phyloP scores from a whole-genome alignment of 2,797 vertebrate species.

The Gambusia yucatana region DNA sequence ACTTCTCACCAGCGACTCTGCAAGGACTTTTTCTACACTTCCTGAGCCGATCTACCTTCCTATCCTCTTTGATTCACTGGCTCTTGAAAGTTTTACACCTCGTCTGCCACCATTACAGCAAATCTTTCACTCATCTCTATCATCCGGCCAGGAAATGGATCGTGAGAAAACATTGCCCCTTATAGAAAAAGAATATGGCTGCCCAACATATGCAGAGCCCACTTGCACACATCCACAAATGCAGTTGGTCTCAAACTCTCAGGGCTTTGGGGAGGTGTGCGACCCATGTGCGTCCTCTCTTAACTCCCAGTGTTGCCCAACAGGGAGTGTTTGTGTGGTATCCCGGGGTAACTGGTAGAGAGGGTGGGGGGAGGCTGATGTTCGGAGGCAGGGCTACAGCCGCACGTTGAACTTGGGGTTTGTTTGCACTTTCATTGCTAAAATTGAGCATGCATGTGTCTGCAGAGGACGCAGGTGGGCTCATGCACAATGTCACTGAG shows the following conservation, averaged over 20 bases:
- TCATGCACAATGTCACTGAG: slow-evolving; percentile 60
- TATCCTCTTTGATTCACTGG: slow-evolving; percentile 15
- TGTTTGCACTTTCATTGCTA: slow-evolving; percentile 75
- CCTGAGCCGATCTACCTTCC: slow-evolving; percentile 4
- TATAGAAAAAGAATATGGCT: slow-evolving; percentile 23
- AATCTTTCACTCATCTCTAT: slow-evolving; percentile 37
- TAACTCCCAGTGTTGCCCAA: slow-evolving; percentile 83
- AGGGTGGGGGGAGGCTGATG: slow-evolving; percentile 76
- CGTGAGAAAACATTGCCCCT: slow-evolving; percentile 25
- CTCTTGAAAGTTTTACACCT: slow-evolving; percentile 28
- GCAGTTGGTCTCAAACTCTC: slow-evolving; percentile 47
- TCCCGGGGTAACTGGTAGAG: slow-evolving; percentile 75
- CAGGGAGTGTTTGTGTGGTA: slow-evolving; percentile 85
- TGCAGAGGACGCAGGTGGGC: slow-evolving; percentile 68
- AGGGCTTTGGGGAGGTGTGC: slow-evolving; percentile 64
- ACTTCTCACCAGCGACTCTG: slow-evolving; percentile 19
- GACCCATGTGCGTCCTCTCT: slow-evolving; percentile 78
- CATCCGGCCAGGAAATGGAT: slow-evolving; percentile 10
- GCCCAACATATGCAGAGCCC: slow-evolving; percentile 32
- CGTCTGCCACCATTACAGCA: slow-evolving; percentile 19
- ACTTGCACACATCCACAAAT: slow-evolving; percentile 32
- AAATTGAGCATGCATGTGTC: slow-evolving; percentile 39
- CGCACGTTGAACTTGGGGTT: slow-evolving; percentile 66
- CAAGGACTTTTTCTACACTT: slow-evolving; percentile 25
- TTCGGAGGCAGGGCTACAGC: slow-evolving; percentile 72